A percentile compares a stretch with the other conserved stretches of the same genome.
Conservation (phyloP, 1,140 invertebrate genomes). For the Littorina saxatilis region DNA sequence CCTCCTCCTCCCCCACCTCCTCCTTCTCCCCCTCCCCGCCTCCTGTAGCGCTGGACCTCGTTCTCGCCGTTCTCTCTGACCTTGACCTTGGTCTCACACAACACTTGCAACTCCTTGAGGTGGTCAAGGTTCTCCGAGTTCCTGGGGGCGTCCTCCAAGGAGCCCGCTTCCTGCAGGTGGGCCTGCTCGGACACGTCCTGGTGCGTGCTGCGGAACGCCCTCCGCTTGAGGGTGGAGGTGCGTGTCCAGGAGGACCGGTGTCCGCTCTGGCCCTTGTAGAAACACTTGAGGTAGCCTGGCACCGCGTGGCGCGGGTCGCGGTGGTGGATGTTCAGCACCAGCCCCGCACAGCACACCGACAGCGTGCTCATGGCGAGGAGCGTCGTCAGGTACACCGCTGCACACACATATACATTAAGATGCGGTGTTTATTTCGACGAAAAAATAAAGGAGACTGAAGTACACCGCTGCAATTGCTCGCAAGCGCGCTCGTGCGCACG, state of each 20-base stretch:
- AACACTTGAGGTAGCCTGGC: conserved; percentile 38
- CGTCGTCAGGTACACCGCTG: conserved; percentile 62
- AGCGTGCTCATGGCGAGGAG: conserved; percentile 59
- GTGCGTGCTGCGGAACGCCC: background rate
- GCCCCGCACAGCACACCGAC: conserved; percentile 59
- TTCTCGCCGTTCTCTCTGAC: conserved; percentile 38
- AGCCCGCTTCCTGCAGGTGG: background rate
- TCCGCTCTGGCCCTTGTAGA: conserved; percentile 33
- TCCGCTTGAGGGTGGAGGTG: conserved; percentile 24
- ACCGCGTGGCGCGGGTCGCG: conserved; percentile 47
- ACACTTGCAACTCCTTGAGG: conserved; percentile 22
- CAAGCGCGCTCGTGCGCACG: background rate
- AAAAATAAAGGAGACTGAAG: too few species aligned
- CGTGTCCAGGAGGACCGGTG: conserved; percentile 28
- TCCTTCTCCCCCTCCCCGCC: conserved; percentile 7
- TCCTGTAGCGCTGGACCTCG: conserved; percentile 2
- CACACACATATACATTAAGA: conserved; percentile 14
- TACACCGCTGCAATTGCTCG: background rate
- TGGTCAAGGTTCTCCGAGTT: conserved; percentile 4
- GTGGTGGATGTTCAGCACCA: conserved; percentile 62
- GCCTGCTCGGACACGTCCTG: background rate
- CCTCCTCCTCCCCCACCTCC: background rate
- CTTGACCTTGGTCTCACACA: conserved; percentile 36
- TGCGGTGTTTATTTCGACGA: too few species aligned
- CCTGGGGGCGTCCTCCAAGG: conserved; percentile 16